Evolutionary conservation across 2,797 vertebrate species (phyloP), one percentile per base, ranked within the genome.

Genomic region (Ceyx erithaca): DNA sequence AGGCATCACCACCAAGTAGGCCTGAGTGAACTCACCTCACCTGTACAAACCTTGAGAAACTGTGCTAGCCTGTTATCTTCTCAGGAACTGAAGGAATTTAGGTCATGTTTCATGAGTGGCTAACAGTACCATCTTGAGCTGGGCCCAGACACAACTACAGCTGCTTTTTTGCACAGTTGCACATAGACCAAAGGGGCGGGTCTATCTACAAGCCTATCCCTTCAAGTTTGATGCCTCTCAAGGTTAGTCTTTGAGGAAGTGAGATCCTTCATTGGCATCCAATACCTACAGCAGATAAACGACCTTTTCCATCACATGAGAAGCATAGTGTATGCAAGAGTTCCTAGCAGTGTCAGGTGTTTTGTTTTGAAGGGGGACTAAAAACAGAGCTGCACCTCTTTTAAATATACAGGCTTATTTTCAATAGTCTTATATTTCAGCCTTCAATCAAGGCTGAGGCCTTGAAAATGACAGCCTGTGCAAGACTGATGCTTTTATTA

Each of bases 121-220:
- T 80, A 76, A 46, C 7, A 76, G 40, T 30, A 67, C 11, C 68
- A 68, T 59, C 22, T 25, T 21, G 9, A 93, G 55, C 45, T 15
- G 40, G 41, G 31, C 25, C 46, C 46, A 48, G 46, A 48, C 46
- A 48, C 22, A 69, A 12, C 30, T 51, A 33, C 41, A 83, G 22
- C 23, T n/a, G 26, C 64, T 41, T 6, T 6, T 13, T 73, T 77
- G 61, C 15, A 57, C 21, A 59, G 18, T 10, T 8, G 12, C 41
- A 68, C 0, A 0, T 14, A 67, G 18, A 28, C 17, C 9, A 67
- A 48, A n/a, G 11, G 12, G 7, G 37, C 6, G 40, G 46, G 31
- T 33, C 15, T 68, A 13, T 70, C 28, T 51, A 51, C 48, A 14
- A n/a, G 2, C 33, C 9, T 14, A 16, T 15, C 48, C 14, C 59